A percentile compares a stretch with the other conserved stretches of the same genome.
Conservation (phyloP, 1,140 invertebrate genomes). For the Drosophila lini region DNA sequence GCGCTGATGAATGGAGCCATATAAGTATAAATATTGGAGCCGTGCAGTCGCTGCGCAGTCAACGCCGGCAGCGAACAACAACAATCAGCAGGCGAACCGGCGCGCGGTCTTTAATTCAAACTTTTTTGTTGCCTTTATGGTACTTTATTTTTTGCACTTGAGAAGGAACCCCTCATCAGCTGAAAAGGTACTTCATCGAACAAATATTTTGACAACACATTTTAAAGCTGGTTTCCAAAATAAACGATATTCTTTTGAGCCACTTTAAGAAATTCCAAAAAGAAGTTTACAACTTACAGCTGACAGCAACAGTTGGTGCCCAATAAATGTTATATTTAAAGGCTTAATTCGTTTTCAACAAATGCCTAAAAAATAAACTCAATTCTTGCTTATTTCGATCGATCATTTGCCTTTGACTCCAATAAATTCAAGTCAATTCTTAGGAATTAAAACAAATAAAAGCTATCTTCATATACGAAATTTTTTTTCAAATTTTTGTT, state of each 20-base stretch:
- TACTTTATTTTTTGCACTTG: slow-evolving; percentile 45
- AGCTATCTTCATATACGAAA: background rate
- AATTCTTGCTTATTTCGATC: background rate
- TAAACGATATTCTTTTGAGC: background rate
- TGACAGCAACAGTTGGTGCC: background rate
- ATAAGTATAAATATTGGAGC: slow-evolving; percentile 46
- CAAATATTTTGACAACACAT: slow-evolving; percentile 9
- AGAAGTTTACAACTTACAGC: background rate
- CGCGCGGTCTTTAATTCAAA: slow-evolving; percentile 6
- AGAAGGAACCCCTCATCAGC: slow-evolving; percentile 29
- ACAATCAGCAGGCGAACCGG: slow-evolving; percentile 16
- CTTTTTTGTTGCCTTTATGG: slow-evolving; percentile 32
- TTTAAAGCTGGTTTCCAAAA: slow-evolving; percentile 12
- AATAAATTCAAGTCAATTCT: background rate
- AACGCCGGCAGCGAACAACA: slow-evolving; percentile 15
- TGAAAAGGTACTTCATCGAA: slow-evolving; percentile 22
- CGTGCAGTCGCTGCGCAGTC: slow-evolving; percentile 32
- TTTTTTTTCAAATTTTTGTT: background rate
- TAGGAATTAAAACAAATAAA: background rate
- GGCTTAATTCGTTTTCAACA: no score
- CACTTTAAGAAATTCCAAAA: background rate
- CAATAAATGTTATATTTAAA: background rate
- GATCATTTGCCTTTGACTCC: background rate
- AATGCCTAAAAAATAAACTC: background rate
- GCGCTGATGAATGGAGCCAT: slow-evolving; percentile 46